Conservation (phyloP, 2,113 vertebrate genomes). For the Lophotis ruficrista region DNA sequence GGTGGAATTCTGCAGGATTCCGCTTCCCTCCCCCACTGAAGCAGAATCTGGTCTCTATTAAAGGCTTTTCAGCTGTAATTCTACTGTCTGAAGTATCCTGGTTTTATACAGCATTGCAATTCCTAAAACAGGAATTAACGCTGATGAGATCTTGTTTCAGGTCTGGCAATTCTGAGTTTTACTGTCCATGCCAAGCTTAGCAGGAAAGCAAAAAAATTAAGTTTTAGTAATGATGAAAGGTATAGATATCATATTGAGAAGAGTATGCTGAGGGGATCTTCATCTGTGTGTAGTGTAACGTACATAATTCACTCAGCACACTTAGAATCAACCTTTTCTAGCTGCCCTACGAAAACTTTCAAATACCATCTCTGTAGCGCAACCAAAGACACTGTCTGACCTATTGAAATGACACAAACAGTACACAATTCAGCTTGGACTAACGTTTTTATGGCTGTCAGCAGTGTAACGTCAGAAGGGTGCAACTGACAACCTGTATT, state of each 20-base stretch:
- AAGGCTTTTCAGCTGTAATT: slow-evolving; percentile 37
- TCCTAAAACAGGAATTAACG: slow-evolving; percentile 26
- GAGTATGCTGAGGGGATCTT: background rate
- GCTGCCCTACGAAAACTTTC: background rate
- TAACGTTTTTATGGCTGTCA: background rate
- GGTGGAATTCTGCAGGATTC: slow-evolving; percentile 53
- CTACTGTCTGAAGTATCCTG: slow-evolving; percentile 29
- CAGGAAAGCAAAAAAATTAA: background rate
- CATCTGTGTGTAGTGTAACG: background rate
- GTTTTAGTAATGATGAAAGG: background rate
- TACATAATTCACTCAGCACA: background rate
- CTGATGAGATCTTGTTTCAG: slow-evolving; percentile 7
- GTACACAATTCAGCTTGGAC: background rate
- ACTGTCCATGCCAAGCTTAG: background rate
- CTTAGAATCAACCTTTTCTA: background rate
- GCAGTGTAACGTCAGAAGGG: background rate
- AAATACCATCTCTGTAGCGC: background rate
- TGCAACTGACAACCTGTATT: background rate
- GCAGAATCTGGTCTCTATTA: slow-evolving; percentile 77
- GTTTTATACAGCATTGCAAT: slow-evolving; percentile 24
- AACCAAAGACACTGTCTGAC: background rate
- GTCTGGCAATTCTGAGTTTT: background rate
- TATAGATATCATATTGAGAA: background rate
- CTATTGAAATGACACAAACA: background rate
- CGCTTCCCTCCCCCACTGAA: slow-evolving; percentile 19